A percentile compares a stretch with the other conserved stretches of the same genome.
Evolutionary conservation across 2,888 invertebrate species (phyloP).

Genomic region (Xanthorhoe designata): DNA sequence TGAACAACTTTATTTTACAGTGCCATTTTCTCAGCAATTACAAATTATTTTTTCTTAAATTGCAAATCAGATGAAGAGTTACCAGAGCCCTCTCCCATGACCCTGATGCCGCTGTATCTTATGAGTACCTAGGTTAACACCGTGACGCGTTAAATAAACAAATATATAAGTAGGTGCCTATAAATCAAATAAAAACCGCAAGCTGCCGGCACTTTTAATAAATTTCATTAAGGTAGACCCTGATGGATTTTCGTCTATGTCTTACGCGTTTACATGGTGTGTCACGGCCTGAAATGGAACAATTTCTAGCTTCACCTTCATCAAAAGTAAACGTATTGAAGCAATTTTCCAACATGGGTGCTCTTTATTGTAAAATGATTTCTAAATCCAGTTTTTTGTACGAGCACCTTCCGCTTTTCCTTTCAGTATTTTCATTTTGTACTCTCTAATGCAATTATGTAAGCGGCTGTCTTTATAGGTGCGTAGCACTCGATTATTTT

Average conservation of each 20-base stretch:
- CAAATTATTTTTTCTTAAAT: slow-evolving; percentile 14
- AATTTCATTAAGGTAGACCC: not conserved
- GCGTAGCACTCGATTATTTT: slow-evolving; percentile 71
- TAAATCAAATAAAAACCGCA: not conserved
- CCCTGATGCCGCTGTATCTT: not conserved
- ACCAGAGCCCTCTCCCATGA: slow-evolving; percentile 17
- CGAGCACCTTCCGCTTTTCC: not conserved
- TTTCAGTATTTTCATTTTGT: not conserved
- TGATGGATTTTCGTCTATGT: too few relatives aligned
- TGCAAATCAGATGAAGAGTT: slow-evolving; percentile 20
- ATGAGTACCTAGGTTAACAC: slow-evolving; percentile 1
- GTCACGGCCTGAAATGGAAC: not conserved
- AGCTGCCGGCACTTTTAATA: not conserved
- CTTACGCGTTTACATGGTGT: not conserved
- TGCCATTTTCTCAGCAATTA: slow-evolving; percentile 28
- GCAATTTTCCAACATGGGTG: slow-evolving; percentile 3
- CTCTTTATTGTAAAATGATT: slow-evolving; percentile 1
- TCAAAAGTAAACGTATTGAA: not conserved
- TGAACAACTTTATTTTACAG: slow-evolving; percentile 24
- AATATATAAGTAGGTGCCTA: too few relatives aligned
- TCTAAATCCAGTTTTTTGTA: not conserved
- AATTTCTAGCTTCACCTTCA: not conserved
- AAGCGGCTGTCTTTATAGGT: slow-evolving; percentile 49
- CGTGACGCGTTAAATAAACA: not conserved
- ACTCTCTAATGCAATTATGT: slow-evolving; percentile 5